Conservation (phyloP, 2,113 vertebrate genomes). For the Esox niger region DNA sequence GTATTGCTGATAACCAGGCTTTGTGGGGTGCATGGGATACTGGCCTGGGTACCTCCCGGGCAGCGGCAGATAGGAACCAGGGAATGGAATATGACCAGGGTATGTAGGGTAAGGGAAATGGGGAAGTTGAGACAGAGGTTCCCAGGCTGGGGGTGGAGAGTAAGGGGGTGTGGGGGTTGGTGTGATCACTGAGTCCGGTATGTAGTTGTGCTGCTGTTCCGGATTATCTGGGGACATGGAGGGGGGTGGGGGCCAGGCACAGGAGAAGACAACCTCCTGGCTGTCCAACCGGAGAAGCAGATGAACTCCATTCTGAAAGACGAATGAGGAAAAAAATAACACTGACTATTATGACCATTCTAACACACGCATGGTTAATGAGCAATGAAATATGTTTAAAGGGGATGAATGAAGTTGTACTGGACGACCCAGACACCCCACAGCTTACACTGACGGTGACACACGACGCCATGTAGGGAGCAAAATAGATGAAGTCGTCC, state of each 20-base stretch:
- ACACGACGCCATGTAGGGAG: conserved; percentile 50
- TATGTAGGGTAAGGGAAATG: neutral
- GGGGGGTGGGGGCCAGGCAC: conserved; percentile 31
- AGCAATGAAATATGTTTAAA: too few relatives aligned
- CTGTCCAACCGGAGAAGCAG: conserved; percentile 47
- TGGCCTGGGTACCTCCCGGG: too few relatives aligned
- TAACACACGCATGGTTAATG: too few relatives aligned
- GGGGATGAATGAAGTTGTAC: too few relatives aligned
- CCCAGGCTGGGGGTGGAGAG: conserved; percentile 14
- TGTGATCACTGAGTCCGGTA: conserved; percentile 4
- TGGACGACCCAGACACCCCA: neutral
- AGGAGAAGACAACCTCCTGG: conserved; percentile 55
- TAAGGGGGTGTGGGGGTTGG: neutral
- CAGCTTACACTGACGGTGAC: conserved; percentile 54
- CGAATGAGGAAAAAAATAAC: neutral
- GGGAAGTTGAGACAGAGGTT: conserved; percentile 8
- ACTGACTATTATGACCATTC: too few relatives aligned
- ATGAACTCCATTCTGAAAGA: conserved; percentile 47
- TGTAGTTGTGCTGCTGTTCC: too few relatives aligned
- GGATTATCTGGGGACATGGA: conserved; percentile 2
- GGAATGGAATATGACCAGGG: too few relatives aligned
- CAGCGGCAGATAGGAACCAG: too few relatives aligned
- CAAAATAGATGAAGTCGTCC: conserved; percentile 46
- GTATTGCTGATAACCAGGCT: too few relatives aligned
- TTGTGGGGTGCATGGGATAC: too few relatives aligned